These are phyloP conservation scores for Campylomormyrus tamandua DNA, from an alignment of 2,113 vertebrate genomes.

Conservation along the genomic window DNA sequence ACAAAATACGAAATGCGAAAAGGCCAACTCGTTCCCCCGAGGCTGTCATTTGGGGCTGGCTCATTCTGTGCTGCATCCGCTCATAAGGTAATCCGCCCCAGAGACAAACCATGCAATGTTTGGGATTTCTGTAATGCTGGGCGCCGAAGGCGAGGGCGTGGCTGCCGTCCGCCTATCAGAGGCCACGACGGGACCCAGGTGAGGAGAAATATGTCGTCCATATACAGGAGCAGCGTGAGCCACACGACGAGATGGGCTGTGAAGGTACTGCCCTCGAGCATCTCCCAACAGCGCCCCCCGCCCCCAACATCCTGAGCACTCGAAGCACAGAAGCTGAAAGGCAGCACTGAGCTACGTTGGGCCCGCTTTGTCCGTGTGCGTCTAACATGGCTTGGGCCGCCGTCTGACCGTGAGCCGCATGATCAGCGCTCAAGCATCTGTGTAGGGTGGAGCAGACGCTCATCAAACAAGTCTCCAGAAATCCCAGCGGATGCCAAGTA, in stretches of 20 bases:
- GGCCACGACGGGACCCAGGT: neutral
- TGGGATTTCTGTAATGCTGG: neutral
- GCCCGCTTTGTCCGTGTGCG: neutral
- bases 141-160: neutral
- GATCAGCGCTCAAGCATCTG: neutral
- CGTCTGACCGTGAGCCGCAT: neutral
- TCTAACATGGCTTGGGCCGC: neutral
- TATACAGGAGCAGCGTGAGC: neutral
- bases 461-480: neutral
- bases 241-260: neutral
- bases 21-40: constrained; percentile 26
- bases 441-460: neutral
- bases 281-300: neutral
- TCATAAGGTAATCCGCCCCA: neutral
- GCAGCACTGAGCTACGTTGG: neutral
- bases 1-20: constrained; percentile 28
- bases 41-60: constrained; percentile 44
- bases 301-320: neutral
- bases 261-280: neutral
- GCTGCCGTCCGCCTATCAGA: neutral
- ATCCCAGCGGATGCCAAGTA: neutral
- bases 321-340: neutral
- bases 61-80: constrained; percentile 33
- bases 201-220: neutral
- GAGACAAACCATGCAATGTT: neutral